Evolutionary conservation across 2,797 vertebrate species (phyloP), one percentile per base, ranked within the genome.

Genomic region (Callimico goeldii): DNA sequence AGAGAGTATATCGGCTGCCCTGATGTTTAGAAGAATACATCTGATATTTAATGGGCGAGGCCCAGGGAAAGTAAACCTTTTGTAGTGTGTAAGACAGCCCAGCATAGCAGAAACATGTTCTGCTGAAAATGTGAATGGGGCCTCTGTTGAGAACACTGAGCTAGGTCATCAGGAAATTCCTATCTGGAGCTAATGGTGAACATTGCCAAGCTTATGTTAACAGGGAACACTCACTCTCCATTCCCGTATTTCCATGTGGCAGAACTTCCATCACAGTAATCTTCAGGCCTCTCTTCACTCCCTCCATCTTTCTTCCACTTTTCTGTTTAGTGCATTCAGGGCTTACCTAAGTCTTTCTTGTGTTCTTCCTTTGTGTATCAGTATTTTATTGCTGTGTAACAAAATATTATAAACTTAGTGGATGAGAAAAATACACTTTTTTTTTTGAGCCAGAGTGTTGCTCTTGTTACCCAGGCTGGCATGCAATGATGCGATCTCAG

Each of bases 201-300:
- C 0, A 0, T 43, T 41, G 33, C n/a, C 4, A n/a, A 22, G 48
- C 26, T 13, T 4, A 1, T 0, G 33, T 26, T 7, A 70, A 0
- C 48, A 43, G 28, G 6, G 19, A 67, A 43, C 9, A 61, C 17
- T 24, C 6, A 36, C 52, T 24, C 15, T 1, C 20, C 10, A 28
- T 48, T 15, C 10, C 55, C 13, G 19, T 8, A 7, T 52, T 50
- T 33, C 52, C 14, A 10, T 26, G 43, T 5, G 1, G 39, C 22
- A 13, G 39, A 73, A 30, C 5, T n/a, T 77, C 50, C 43, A 4
- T n/a, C 43, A 39, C 22, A n/a, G 41, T 30, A n/a, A 79, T 13
- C 15, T 3, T 22, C 4, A 5, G 58, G 24, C 17, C 30, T 64
- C 20, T 92, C 28, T 22, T 24, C 48, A 6, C 0, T 58, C 58